Base-by-base conservation (phyloP, 2,888 invertebrate genomes). In the Eristalis pertinax region DNA sequence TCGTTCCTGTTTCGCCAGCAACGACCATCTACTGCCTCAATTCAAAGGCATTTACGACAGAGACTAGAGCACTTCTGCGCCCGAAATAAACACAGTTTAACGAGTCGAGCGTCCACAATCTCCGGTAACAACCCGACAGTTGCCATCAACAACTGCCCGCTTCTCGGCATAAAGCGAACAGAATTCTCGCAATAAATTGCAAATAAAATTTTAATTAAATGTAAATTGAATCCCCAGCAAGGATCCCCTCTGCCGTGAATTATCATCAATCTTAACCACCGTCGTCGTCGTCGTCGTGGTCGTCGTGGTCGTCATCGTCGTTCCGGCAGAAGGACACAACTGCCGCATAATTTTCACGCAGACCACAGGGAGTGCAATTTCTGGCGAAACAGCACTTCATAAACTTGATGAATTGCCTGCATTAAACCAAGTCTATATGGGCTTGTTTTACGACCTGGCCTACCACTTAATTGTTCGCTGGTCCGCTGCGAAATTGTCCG, bases 341-440 rank as follows among this genome's bases (percentile, higher is more conserved):
- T 7, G 19, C 19, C 19, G 19, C 62, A 50, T 50, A 19, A 50
- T 50, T 41, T 58, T 26, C 64, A 29, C 38, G 69, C n/a, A n/a
- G 50, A 81, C 32, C 26, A 60, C 60, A 35, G n/a, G 19, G 67
- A 76, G 67, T 76, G 67, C 60, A 76, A 70, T 76, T 50, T 76
- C 60, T 67, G 38, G 22, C 19, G 50, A 72, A 72, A 72, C 22
- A 72, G 72, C 77, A 77, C 67, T 77, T 77, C 77, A 77, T 83
- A 77, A 83, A 83, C n/a, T 65, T 82, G 76, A 72, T 50, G 65
- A 60, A 70, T 67, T 65, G 19, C 76, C 70, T 58, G 70, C 62
- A 77, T 77, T 70, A 67, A 67, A 79, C 22, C 58, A 35, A 15
- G 56, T 15, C 56, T 64, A 65, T 29, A 60, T 26, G 60, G 60